Evolutionary conservation across 2,113 vertebrate genomes (phyloP).

Genomic region (Benitochromis conjunctus): DNA sequence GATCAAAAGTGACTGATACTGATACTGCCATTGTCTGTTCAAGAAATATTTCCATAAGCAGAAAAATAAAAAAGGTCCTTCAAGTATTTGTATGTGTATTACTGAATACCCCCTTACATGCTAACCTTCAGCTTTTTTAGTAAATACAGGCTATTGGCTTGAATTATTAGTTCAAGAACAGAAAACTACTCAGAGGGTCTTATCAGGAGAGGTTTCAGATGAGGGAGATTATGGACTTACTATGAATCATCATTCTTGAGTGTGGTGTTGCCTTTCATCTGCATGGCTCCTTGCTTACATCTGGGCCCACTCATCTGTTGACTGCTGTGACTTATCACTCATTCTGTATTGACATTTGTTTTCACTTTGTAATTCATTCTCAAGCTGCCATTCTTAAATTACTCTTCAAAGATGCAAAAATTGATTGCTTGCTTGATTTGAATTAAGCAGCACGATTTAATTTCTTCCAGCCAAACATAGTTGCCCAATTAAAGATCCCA

Average conservation of each 20-base stretch:
- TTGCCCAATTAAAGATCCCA: not conserved
- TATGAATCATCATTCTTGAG: constrained; percentile 6
- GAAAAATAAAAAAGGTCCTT: not conserved
- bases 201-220: not conserved
- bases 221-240: not conserved
- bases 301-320: not conserved
- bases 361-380: not conserved
- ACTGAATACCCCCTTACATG: not conserved
- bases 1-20: not conserved
- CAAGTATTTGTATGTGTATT: not conserved
- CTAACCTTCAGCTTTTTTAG: not conserved
- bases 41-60: not conserved
- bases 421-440: not conserved
- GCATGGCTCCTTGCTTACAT: not conserved
- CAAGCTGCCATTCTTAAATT: not conserved
- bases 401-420: not conserved
- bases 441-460: not conserved
- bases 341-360: constrained; percentile 11
- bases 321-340: not conserved
- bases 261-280: constrained; percentile 13
- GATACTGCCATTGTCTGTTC: not conserved
- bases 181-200: not conserved
- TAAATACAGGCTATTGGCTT: not conserved
- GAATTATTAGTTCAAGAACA: not conserved
- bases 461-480: not conserved